These are phyloP conservation scores for Diploscapter pachys DNA, from an alignment of 1,140 invertebrate genomes.

Conservation along the genomic window DNA sequence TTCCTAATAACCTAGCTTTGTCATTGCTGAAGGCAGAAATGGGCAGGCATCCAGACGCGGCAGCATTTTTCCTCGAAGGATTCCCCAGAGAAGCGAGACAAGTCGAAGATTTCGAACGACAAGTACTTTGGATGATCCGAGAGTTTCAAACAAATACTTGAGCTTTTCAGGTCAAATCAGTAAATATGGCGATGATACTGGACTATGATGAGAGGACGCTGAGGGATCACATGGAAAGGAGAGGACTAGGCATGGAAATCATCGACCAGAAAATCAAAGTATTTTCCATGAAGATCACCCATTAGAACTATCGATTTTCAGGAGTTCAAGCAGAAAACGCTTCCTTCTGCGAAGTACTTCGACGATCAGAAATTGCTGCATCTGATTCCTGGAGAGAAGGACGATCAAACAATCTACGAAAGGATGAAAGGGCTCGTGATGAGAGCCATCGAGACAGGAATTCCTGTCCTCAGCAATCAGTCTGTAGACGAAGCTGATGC, in stretches of 20 bases:
- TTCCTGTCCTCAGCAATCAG: constrained; percentile 33
- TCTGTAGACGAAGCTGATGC: constrained; percentile 18
- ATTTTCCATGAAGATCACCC: not conserved
- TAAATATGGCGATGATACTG: constrained; percentile 57
- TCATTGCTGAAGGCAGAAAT: constrained; percentile 57
- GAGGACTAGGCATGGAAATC: constrained; percentile 47
- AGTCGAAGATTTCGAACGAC: constrained; percentile 57
- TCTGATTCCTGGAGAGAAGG: constrained; percentile 56
- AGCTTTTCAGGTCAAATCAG: constrained; percentile 46
- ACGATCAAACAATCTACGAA: constrained; percentile 50
- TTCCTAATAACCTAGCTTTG: constrained; percentile 56
- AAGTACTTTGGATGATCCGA: constrained; percentile 33
- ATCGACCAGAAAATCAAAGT: constrained; percentile 52
- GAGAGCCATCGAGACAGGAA: constrained; percentile 50
- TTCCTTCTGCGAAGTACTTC: constrained; percentile 57
- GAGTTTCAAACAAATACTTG: not conserved
- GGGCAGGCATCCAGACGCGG: constrained; percentile 52
- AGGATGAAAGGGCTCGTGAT: constrained; percentile 49
- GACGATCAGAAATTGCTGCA: constrained; percentile 57
- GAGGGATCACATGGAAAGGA: constrained; percentile 49
- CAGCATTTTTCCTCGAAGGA: constrained; percentile 52
- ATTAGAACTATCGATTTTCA: not conserved
- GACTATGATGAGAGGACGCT: constrained; percentile 57
- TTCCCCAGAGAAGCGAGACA: constrained; percentile 53
- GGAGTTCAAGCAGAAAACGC: constrained; percentile 56